Percentiles rank a stretch among this genome's conserved stretches.
Conservation (phyloP, 2,797 vertebrate species). For the Champsocephalus gunnari region DNA sequence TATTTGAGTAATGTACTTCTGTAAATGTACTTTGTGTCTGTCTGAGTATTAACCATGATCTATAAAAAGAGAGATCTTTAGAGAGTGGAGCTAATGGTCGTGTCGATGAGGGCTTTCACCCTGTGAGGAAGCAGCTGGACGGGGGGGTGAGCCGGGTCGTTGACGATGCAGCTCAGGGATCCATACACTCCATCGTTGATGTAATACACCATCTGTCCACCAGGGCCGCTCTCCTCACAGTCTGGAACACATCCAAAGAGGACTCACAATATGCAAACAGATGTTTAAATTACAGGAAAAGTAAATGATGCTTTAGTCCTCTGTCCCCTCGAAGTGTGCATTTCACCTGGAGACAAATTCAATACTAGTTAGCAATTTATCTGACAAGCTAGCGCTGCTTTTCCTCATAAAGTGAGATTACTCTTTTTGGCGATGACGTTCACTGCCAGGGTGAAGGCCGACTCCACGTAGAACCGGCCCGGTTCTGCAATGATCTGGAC, state of each 20-base stretch:
- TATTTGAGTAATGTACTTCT: no score
- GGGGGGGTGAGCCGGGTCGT: neutral
- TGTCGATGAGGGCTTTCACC: neutral
- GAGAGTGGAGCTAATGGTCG: no score
- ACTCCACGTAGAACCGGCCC: constrained; percentile 84
- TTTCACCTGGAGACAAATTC: neutral
- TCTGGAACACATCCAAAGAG: neutral
- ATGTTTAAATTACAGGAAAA: neutral
- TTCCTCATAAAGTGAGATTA: constrained; percentile 28
- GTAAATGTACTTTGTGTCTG: no score
- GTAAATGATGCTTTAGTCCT: neutral
- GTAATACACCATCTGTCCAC: constrained; percentile 4
- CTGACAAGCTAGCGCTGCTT: neutral
- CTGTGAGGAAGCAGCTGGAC: neutral
- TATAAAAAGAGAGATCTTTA: no score
- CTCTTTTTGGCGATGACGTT: constrained; percentile 79
- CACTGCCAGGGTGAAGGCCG: constrained; percentile 83
- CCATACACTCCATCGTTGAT: neutral
- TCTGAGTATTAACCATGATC: no score
- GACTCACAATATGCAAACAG: neutral
- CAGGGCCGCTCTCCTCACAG: neutral
- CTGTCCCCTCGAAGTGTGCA: neutral
- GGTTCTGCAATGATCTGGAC: constrained; percentile 84
- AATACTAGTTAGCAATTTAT: no score
- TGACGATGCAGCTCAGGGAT: neutral